Evolutionary conservation across 2,113 vertebrate species (phyloP).

Genomic region (Eretmochelys imbricata): DNA sequence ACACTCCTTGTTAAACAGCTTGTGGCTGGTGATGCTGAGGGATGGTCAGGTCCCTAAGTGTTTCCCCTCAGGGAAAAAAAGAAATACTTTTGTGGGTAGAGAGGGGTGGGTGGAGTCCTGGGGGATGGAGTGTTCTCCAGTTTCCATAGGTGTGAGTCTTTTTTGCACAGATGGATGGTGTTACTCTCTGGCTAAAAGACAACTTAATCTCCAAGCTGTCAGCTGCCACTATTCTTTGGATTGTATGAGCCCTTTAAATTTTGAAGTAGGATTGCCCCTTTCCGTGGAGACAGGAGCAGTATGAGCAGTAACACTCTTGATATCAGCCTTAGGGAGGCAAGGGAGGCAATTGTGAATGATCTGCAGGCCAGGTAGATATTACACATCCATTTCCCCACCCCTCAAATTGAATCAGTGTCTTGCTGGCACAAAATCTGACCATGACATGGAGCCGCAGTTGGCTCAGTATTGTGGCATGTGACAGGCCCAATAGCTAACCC

Average conservation of each 20-base stretch:
- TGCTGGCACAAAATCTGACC: not conserved
- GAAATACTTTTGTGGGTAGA: not conserved
- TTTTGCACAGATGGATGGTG: not conserved
- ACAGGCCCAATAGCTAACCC: not conserved
- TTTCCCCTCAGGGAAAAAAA: not conserved
- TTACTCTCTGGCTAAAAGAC: not conserved
- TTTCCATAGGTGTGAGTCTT: not conserved
- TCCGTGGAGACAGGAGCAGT: not conserved
- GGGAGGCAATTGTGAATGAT: not conserved
- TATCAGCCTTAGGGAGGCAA: not conserved
- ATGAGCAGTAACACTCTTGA: not conserved
- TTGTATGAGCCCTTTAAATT: not conserved
- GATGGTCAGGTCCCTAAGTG: not conserved
- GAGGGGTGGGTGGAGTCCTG: not conserved
- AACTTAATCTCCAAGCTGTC: not conserved
- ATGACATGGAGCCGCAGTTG: not conserved
- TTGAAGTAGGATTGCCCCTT: not conserved
- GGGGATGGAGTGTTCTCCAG: not conserved
- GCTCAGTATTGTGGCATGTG: not conserved
- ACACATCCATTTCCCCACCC: fast-evolving
- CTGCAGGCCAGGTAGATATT: not conserved
- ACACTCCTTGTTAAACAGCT: not conserved
- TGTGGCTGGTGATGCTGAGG: not conserved
- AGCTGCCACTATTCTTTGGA: not conserved
- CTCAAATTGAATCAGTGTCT: not conserved